phyloP scores from a whole-genome alignment of 1,140 invertebrate species.

The Meloidogyne hapla region DNA sequence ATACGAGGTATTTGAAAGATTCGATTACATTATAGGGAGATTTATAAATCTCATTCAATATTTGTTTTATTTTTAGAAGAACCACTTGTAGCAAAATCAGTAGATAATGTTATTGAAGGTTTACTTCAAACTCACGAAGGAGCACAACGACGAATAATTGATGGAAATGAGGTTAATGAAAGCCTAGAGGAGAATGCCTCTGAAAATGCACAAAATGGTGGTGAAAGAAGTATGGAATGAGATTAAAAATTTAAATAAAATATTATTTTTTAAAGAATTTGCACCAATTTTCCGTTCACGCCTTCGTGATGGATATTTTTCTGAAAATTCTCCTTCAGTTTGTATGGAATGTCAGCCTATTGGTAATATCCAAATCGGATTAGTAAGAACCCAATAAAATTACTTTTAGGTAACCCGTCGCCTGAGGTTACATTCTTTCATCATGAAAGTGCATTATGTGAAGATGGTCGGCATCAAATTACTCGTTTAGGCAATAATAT shows the following conservation, averaged over 20 bases:
- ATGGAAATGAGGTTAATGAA: background rate
- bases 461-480: constrained; percentile 56
- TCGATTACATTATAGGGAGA: too few species aligned
- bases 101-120: constrained; percentile 41
- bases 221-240: background rate
- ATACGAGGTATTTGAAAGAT: constrained; percentile 39
- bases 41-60: too few species aligned
- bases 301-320: constrained; percentile 72
- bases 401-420: constrained; percentile 74
- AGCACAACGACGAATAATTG: constrained; percentile 38
- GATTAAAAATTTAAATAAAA: background rate
- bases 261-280: constrained; percentile 23
- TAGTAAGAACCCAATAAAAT: background rate
- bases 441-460: constrained; percentile 66
- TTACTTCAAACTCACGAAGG: constrained; percentile 35
- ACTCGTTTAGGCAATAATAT: constrained; percentile 34
- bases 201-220: background rate
- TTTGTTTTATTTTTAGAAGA: constrained; percentile 33
- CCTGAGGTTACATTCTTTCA: constrained; percentile 86
- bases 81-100: constrained; percentile 45
- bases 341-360: constrained; percentile 81
- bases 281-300: constrained; percentile 68
- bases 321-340: constrained; percentile 74
- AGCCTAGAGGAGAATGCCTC: background rate
- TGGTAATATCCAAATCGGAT: constrained; percentile 61